Base-by-base conservation (phyloP, 2,888 invertebrate genomes). In the Sinhomidia bicolor region DNA sequence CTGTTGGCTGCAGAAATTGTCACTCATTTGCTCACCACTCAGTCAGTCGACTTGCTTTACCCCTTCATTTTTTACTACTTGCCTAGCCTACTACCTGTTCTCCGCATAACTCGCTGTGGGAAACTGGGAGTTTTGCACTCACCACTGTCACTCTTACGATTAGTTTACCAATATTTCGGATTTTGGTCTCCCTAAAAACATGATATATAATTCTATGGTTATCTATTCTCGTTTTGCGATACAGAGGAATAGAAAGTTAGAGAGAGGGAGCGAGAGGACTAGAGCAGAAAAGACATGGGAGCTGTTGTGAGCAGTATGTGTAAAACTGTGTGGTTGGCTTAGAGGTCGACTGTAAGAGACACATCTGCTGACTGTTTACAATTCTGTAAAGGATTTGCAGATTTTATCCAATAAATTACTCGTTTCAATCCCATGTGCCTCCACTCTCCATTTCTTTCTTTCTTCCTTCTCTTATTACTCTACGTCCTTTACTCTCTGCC, bases 381-480 rank as follows among this genome's bases (percentile, higher is more conserved):
- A 74, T 74, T 47, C 44, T 74, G 74, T 47, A 74, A 23, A 12
- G 74, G 47, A 74, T 74, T 74, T 74, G 74, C 74, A 74, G 74
- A 74, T 74, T 74, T 74, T 74, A 74, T 74, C 74, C 74, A 74
- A 74, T 74, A 74, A 74, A 74, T 74, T 74, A 74, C 74, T 74
- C 74, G 74, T 74, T 74, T 74, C 74, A 74, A 20, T 74, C 74
- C 74, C 74, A 74, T 74, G 74, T 74, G 74, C 47, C 68, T 17
- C 68, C 51, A 29, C 54, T 54, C 54, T 9, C 3, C 6, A 1
- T n/a, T n/a, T 17, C 44, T 47, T 7, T 23, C 65, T n/a, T n/a
- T n/a, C 32, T 65, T 5, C 32, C 7, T n/a, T 47, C 71, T 47
- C 74, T 36, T 17, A n/a, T 41, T 26, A 26, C 23, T 10, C 20